Evolutionary conservation across 2,888 invertebrate genomes (phyloP).

Genomic region (Pterobdella sp.): DNA sequence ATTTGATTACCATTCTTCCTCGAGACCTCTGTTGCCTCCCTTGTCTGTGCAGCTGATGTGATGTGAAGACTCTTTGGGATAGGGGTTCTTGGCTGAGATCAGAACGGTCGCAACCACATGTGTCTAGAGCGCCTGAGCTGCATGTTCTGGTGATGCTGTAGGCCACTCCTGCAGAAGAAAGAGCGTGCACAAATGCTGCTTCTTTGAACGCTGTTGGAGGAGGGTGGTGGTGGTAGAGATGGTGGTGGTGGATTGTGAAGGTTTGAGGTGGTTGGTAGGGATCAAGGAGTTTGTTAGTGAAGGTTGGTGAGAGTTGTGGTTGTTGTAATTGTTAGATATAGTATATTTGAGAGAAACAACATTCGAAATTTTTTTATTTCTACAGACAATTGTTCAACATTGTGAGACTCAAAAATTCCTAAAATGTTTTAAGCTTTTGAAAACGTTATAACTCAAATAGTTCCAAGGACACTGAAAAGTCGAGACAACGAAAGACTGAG

Average conservation of each 20-base stretch:
- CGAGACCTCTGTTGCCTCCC: not conserved
- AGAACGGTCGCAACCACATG: slow-evolving; percentile 81
- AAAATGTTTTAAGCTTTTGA: too few species aligned
- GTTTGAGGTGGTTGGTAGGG: not conserved
- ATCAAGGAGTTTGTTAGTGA: not conserved
- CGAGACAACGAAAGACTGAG: too few species aligned
- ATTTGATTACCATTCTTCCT: slow-evolving; percentile 56
- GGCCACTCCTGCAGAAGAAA: slow-evolving; percentile 85
- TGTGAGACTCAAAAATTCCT: too few species aligned
- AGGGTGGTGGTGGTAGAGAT: not conserved
- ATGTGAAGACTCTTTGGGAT: slow-evolving; percentile 9
- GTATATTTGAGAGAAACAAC: too few species aligned
- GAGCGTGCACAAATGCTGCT: slow-evolving; percentile 88
- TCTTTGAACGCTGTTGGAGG: slow-evolving; percentile 70
- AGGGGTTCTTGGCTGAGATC: slow-evolving; percentile 49
- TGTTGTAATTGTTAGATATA: too few species aligned
- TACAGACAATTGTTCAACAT: too few species aligned
- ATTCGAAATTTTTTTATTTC: too few species aligned
- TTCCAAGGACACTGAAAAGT: too few species aligned
- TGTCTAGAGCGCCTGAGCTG: slow-evolving; percentile 76
- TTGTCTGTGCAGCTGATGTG: slow-evolving; percentile 10
- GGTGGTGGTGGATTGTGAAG: not conserved
- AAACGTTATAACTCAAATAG: too few species aligned
- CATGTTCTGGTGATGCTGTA: slow-evolving; percentile 84
- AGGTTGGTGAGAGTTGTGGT: not conserved